Conservation (phyloP, 2,797 vertebrate species). For the Danio albolineatus region DNA sequence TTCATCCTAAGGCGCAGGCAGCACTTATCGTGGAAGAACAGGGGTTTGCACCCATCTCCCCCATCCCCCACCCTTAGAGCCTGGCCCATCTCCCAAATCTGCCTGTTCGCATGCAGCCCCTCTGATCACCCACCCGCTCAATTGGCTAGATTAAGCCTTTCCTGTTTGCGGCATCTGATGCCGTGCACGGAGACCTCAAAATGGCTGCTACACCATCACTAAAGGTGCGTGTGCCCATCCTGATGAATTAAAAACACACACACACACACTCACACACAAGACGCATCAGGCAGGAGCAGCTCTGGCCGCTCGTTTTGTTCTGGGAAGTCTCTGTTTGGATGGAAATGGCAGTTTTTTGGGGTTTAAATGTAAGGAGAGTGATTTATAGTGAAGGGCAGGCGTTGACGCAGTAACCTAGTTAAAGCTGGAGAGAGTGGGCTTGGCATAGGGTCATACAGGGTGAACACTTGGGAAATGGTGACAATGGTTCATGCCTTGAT, state of each 20-base stretch:
- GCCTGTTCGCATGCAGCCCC: slow-evolving; percentile 54
- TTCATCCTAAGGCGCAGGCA: slow-evolving; percentile 37
- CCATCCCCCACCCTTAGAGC: slow-evolving; percentile 39
- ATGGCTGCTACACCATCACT: slow-evolving; percentile 62
- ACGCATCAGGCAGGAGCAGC: neutral
- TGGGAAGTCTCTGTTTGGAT: neutral
- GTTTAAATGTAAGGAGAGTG: slow-evolving; percentile 54
- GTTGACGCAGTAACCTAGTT: slow-evolving; percentile 60
- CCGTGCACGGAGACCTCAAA: slow-evolving; percentile 60
- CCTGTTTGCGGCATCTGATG: slow-evolving; percentile 62
- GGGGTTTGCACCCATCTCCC: slow-evolving; percentile 46
- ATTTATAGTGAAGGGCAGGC: slow-evolving; percentile 56
- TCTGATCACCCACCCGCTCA: slow-evolving; percentile 61
- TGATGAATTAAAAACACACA: slow-evolving; percentile 21
- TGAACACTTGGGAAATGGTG: slow-evolving; percentile 42
- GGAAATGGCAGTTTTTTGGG: slow-evolving; percentile 24
- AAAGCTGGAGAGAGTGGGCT: slow-evolving; percentile 32
- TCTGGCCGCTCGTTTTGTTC: neutral
- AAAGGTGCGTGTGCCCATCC: slow-evolving; percentile 52
- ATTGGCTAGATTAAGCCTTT: slow-evolving; percentile 61
- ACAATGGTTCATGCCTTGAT: slow-evolving; percentile 1
- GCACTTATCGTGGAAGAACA: slow-evolving; percentile 64
- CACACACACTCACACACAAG: neutral
- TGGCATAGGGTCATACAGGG: slow-evolving; percentile 57
- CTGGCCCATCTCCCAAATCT: slow-evolving; percentile 60